These are phyloP conservation scores for Panthera uncia DNA, from an alignment of 2,113 vertebrate species.

Conservation along the genomic window DNA sequence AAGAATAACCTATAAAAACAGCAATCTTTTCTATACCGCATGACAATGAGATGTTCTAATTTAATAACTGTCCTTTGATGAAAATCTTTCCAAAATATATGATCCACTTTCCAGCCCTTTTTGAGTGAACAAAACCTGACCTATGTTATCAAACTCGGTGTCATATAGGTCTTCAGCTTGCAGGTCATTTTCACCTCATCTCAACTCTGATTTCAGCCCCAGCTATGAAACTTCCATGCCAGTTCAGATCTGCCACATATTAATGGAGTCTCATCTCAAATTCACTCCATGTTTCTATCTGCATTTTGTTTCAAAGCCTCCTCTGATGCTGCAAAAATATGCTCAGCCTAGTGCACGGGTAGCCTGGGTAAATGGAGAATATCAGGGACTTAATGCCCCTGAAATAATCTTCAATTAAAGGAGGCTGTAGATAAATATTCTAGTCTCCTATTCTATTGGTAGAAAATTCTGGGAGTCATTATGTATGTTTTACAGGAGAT, in stretches of 20 bases:
- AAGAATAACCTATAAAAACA: background rate
- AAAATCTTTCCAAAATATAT: background rate
- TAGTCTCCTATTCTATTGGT: background rate
- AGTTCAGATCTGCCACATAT: background rate
- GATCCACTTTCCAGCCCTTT: background rate
- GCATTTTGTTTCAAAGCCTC: background rate
- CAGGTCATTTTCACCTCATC: background rate
- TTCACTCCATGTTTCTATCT: background rate
- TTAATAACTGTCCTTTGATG: background rate
- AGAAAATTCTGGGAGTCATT: background rate
- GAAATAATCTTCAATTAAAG: background rate
- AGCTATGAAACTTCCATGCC: background rate
- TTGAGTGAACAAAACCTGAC: background rate
- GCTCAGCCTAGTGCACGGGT: background rate
- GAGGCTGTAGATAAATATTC: background rate
- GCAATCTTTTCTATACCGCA: background rate
- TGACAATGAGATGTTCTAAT: slow-evolving; percentile 6
- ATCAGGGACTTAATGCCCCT: background rate
- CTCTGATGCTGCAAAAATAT: background rate
- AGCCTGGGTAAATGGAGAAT: background rate
- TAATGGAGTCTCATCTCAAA: background rate
- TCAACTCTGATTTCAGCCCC: background rate
- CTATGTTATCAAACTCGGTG: background rate
- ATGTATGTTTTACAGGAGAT: background rate
- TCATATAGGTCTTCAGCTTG: background rate